Base-by-base conservation (phyloP, 2,797 vertebrate species). In the Falco peregrinus region DNA sequence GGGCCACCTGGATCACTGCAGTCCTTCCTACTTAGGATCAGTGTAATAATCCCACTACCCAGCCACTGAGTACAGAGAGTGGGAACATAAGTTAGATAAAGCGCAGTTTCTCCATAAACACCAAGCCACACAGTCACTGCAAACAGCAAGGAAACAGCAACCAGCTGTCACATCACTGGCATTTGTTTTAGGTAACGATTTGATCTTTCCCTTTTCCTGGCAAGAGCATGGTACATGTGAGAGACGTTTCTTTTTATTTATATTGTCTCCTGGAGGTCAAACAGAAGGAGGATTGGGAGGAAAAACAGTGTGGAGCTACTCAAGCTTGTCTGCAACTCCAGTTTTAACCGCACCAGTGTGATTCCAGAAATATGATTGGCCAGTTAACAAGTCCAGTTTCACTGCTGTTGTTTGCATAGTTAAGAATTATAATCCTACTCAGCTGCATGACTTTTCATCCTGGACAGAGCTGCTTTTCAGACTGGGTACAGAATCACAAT, bases 121-220 rank as follows among this genome's bases (percentile, higher is more conserved):
- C 26, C 13, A 48, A 84, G 43, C 68, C 79, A 65, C 35, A 29
- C 4, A 51, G 51, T 16, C 77, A 73, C 39, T 24, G 59, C 59
- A 74, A 84, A 84, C 47, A 69, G 73, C 85, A 59, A 80, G 57
- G n/a, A 91, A 90, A 95, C 54, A 60, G 60, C 75, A 75, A 91
- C 90, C 78, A 95, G 75, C 81, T 94, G 84, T 60, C 74, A 82
- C 43, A 79, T 56, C 73, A 37, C 39, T 63, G 39, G 13, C 74
- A 60, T 87, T 89, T 87, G 80, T 54, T 90, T 83, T n/a, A 95
- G 77, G 53, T 63, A 67, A 83, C 0, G 0, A 77, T 53, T 45
- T 74, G 51, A 90, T 94, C 80, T 67, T 64, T 60, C 50, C 31
- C 43, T 86, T 75, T 91, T 84, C 61, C 82, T 73, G 76, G 50